Base-by-base conservation (phyloP, 2,113 vertebrate genomes). In the Eubucco bourcierii region DNA sequence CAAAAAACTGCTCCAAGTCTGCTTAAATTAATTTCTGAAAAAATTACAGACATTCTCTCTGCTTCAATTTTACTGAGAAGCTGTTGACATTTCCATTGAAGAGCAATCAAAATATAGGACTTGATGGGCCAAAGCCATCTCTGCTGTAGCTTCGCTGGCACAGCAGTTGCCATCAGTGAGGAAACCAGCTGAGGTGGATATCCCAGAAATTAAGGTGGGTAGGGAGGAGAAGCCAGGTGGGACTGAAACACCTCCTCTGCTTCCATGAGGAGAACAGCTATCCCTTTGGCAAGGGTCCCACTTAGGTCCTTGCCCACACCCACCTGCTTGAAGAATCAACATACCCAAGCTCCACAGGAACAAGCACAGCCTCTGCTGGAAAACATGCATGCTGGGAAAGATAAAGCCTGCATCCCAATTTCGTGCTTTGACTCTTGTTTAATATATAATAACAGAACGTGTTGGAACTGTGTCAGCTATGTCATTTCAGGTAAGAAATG, bases 21-120 rank as follows among this genome's bases (percentile, higher is more conserved):
- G 84, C 65, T 84, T 87, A 89, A 80, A 88, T 85, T 93, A 60
- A 86, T 95, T 96, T 91, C 70, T 73, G 83, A 10, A 88, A 67
- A 11, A 28, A 91, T 94, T 89, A 11, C 46, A 87, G 85, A 77
- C 60, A 56, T 71, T 80, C 89, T 83, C 44, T 84, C 47, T 96
- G 66, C 72, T 78, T 9, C 47, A 68, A 90, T 59, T 34, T 86
- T 70, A 73, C 76, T 81, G 85, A 90, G 66, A 87, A 94, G 61
- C 53, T 93, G 77, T 34, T 78, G 87, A 78, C 58, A 90, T 75
- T 73, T 88, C 74, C 67, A 60, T 1, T 39, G 65, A 88, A 59
- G 19, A 64, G 41, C 28, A 85, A 56, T 27, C 31, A 67, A 87
- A 89, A 80, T 7, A 55, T 25, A 82, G 60, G 31, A 82, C 60